Conservation (phyloP, 2,888 invertebrate species). For the Heliconius ethilla region DNA sequence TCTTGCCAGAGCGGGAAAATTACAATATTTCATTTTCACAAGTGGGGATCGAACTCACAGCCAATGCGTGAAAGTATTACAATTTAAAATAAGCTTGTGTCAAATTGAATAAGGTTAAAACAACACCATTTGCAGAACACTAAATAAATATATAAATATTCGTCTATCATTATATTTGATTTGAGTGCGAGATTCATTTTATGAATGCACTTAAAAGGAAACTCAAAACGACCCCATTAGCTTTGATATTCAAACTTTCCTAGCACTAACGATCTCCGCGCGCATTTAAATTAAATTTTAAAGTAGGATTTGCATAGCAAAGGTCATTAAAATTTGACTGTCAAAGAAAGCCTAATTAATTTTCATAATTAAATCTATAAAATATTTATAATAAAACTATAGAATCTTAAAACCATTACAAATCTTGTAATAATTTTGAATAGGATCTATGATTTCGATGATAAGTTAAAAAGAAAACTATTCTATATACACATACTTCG, state of each 20-base stretch:
- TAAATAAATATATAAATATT: not conserved
- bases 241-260: slow-evolving; percentile 9
- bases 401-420: not conserved
- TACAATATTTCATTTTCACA: not conserved
- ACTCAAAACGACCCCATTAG: slow-evolving; percentile 4
- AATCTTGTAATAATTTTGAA: not conserved
- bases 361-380: not conserved
- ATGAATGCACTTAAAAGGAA: slow-evolving; percentile 12
- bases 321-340: slow-evolving; percentile 18
- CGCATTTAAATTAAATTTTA: slow-evolving; percentile 11
- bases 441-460: not conserved
- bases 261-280: slow-evolving; percentile 13
- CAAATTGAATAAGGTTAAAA: no score
- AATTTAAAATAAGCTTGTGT: no score
- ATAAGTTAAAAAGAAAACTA: not conserved
- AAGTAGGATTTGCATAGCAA: not conserved
- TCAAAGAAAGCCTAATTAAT: slow-evolving; percentile 21
- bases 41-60: not conserved
- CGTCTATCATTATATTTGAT: not conserved
- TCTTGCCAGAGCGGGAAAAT: not conserved
- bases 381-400: not conserved
- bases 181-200: not conserved
- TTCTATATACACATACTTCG: no score
- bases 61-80: not conserved
- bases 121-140: not conserved